phyloP scores from a whole-genome alignment of 2,797 vertebrate species.

The Botia kubotai region DNA sequence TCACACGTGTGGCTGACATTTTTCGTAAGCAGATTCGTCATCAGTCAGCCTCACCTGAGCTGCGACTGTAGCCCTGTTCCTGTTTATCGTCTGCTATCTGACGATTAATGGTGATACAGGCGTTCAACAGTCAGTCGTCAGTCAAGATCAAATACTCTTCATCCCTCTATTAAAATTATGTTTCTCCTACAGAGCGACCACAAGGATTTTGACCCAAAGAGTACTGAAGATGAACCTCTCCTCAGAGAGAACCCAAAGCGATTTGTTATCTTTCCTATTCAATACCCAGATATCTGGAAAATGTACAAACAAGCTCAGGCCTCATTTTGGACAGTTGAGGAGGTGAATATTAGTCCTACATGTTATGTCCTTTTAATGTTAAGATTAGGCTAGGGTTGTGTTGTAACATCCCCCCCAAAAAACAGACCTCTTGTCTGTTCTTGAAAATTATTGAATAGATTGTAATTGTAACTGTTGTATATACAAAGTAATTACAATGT shows the following conservation, averaged over 20 bases:
- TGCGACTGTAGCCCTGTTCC: neutral
- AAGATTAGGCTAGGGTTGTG: neutral
- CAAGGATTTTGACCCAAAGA: conserved; percentile 63
- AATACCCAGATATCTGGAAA: conserved; percentile 95
- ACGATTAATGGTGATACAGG: neutral
- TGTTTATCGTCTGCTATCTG: neutral
- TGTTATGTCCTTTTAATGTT: neutral
- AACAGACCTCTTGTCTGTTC: neutral
- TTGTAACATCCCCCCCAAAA: neutral
- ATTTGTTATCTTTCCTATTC: conserved; percentile 95
- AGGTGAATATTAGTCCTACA: conserved; percentile 74
- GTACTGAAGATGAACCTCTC: conserved; percentile 85
- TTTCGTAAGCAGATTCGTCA: conserved; percentile 18
- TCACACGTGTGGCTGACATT: neutral
- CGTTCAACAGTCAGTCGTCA: neutral
- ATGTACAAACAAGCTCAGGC: conserved; percentile 99
- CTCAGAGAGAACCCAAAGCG: conserved; percentile 87
- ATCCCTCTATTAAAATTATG: neutral
- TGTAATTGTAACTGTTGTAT: neutral
- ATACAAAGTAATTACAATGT: neutral
- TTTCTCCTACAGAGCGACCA: conserved; percentile 65
- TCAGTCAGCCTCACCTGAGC: neutral
- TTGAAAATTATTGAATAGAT: neutral
- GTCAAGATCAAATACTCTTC: too few species aligned
- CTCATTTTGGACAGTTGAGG: conserved; percentile 98